Evolutionary conservation across 1,140 invertebrate species (phyloP).

Genomic region (Nomia melanderi): DNA sequence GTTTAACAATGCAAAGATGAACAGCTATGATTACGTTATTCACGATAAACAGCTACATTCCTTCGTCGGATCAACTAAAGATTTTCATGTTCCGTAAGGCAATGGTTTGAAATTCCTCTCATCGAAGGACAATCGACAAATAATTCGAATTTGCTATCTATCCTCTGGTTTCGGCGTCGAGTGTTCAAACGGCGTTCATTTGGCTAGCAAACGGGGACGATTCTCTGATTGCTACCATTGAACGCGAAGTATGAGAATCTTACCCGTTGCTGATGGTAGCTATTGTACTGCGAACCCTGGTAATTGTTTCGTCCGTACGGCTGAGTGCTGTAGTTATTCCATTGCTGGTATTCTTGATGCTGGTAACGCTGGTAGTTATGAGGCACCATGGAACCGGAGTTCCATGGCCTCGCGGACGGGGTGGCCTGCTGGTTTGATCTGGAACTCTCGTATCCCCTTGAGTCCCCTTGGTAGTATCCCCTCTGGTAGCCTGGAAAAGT

Average conservation of each 20-base stretch:
- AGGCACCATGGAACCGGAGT: slow-evolving; percentile 23
- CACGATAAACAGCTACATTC: too few species aligned
- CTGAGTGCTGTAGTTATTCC: slow-evolving; percentile 32
- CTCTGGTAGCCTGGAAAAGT: slow-evolving; percentile 68
- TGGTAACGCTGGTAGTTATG: slow-evolving; percentile 50
- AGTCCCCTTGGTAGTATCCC: slow-evolving; percentile 63
- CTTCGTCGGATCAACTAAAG: too few species aligned
- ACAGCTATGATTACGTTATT: too few species aligned
- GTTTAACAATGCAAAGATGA: too few species aligned
- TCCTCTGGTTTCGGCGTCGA: too few species aligned
- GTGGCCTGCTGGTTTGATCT: slow-evolving; percentile 23
- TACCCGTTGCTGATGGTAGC: slow-evolving; percentile 38
- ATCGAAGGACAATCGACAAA: background rate
- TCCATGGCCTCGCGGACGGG: slow-evolving; percentile 47
- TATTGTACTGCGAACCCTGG: slow-evolving; percentile 38
- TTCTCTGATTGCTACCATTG: background rate
- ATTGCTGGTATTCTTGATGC: slow-evolving; percentile 17
- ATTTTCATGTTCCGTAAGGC: too few species aligned
- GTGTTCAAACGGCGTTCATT: background rate
- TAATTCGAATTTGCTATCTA: background rate
- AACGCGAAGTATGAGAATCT: background rate
- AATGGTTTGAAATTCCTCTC: too few species aligned
- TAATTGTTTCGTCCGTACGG: slow-evolving; percentile 43
- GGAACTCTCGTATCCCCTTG: slow-evolving; percentile 57
- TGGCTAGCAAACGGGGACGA: background rate